Evolutionary conservation across 2,888 invertebrate genomes (phyloP).

Genomic region (Drosophila dives): DNA sequence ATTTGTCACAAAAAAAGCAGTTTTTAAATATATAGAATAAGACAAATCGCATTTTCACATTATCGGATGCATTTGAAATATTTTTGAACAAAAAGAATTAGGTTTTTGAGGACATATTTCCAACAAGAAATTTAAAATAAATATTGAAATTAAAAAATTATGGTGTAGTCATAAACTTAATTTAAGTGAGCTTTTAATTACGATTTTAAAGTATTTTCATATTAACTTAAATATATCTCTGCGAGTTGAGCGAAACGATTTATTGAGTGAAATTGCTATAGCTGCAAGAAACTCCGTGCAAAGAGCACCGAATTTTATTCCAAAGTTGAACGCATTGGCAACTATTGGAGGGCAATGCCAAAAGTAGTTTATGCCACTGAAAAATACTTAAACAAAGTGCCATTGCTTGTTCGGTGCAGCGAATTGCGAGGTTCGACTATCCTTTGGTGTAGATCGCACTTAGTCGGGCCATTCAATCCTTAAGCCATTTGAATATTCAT

Average conservation of each 20-base stretch:
- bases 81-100: not conserved
- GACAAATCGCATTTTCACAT: not conserved
- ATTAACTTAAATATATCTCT: constrained; percentile 1
- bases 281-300: constrained; percentile 17
- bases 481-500: constrained; percentile 74
- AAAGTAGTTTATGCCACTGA: constrained; percentile 51
- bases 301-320: constrained; percentile 45
- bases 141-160: not conserved
- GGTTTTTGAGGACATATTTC: not conserved
- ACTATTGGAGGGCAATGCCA: constrained; percentile 36
- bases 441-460: constrained; percentile 26
- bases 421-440: constrained; percentile 11
- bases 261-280: constrained; percentile 24
- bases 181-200: not conserved
- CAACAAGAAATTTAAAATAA: not conserved
- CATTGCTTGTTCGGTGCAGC: constrained; percentile 52
- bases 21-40: not conserved
- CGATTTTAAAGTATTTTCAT: not conserved
- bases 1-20: too few species aligned
- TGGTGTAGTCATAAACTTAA: not conserved
- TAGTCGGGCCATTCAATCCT: constrained; percentile 44
- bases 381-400: constrained; percentile 69
- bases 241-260: constrained; percentile 34
- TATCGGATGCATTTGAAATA: not conserved
- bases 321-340: constrained; percentile 44